Conservation (phyloP, 30 jellyfish, hydroid and myxozoan species). For the Nemopilema nomurai region DNA sequence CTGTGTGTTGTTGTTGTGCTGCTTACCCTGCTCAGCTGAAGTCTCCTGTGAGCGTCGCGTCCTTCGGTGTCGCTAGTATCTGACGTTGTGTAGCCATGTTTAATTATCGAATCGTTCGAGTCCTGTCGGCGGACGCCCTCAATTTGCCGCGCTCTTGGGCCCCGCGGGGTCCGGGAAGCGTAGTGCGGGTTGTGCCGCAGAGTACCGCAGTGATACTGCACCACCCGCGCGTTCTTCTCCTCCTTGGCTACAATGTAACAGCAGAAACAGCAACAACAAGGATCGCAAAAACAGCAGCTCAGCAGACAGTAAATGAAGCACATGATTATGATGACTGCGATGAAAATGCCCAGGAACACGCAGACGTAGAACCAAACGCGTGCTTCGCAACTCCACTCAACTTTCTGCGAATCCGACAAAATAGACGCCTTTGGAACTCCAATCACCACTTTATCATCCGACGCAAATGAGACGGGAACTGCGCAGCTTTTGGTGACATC, state of each 20-base stretch:
- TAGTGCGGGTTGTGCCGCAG: neutral
- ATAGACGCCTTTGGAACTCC: slow-evolving; percentile 53
- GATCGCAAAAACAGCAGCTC: slow-evolving; percentile 50
- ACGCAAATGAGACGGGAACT: slow-evolving; percentile 66
- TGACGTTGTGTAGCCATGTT: slow-evolving; percentile 27
- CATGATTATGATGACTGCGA: slow-evolving; percentile 6
- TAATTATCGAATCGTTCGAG: slow-evolving; percentile 27
- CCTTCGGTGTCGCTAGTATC: slow-evolving; percentile 54
- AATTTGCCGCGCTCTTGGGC: slow-evolving; percentile 56
- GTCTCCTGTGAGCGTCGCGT: slow-evolving; percentile 5
- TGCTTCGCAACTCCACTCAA: slow-evolving; percentile 66
- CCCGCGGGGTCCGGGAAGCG: slow-evolving; percentile 37
- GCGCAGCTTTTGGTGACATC: slow-evolving; percentile 26
- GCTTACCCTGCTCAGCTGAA: slow-evolving; percentile 25
- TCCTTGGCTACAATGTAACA: slow-evolving; percentile 54
- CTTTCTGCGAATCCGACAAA: slow-evolving; percentile 9
- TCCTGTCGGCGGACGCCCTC: slow-evolving; percentile 2
- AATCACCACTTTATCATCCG: slow-evolving; percentile 56
- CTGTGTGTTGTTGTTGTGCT: slow-evolving; percentile 63
- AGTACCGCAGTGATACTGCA: slow-evolving; percentile 40
- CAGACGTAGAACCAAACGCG: slow-evolving; percentile 58
- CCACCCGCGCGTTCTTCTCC: slow-evolving; percentile 11
- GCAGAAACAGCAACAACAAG: slow-evolving; percentile 61
- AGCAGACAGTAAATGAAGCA: slow-evolving; percentile 32
- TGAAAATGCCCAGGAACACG: slow-evolving; percentile 46